Evolutionary conservation across 2,797 vertebrate genomes (phyloP).

Genomic region (Rallus crepitans): DNA sequence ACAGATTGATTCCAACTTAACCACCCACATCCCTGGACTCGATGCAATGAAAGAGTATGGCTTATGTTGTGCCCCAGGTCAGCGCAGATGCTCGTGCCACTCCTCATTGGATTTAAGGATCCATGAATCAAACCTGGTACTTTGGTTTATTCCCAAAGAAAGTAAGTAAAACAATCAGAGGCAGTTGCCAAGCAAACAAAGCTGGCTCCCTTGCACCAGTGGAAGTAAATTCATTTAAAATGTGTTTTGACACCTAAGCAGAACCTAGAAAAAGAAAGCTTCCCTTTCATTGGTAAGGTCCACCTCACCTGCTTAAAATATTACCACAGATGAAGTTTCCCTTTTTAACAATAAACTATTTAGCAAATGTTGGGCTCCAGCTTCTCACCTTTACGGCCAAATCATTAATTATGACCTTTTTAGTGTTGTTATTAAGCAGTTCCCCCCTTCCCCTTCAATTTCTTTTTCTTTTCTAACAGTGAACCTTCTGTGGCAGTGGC

Average conservation of each 20-base stretch:
- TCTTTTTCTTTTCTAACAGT: slow-evolving; percentile 39
- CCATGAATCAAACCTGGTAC: background rate
- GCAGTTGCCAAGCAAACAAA: background rate
- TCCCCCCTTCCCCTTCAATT: background rate
- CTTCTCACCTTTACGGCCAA: slow-evolving; percentile 22
- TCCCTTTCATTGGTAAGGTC: slow-evolving; percentile 28
- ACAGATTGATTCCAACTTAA: background rate
- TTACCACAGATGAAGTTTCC: slow-evolving; percentile 3
- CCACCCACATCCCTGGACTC: background rate
- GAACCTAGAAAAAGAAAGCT: slow-evolving; percentile 44
- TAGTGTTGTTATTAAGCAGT: slow-evolving; percentile 7
- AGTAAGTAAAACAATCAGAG: slow-evolving; percentile 7
- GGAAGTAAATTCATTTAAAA: slow-evolving; percentile 1
- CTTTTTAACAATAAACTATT: slow-evolving; percentile 61
- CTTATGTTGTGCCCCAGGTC: background rate
- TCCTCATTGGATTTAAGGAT: background rate
- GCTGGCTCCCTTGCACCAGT: background rate
- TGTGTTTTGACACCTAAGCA: slow-evolving; percentile 13
- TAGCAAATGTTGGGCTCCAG: slow-evolving; percentile 12
- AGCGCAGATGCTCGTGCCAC: background rate
- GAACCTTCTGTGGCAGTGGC: background rate
- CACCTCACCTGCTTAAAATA: slow-evolving; percentile 11
- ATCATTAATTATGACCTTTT: slow-evolving; percentile 50
- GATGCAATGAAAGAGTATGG: background rate
- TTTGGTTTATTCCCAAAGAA: slow-evolving; percentile 31